phyloP scores from a whole-genome alignment of 1,140 invertebrate species.

The Gonioctena quinquepunctata region DNA sequence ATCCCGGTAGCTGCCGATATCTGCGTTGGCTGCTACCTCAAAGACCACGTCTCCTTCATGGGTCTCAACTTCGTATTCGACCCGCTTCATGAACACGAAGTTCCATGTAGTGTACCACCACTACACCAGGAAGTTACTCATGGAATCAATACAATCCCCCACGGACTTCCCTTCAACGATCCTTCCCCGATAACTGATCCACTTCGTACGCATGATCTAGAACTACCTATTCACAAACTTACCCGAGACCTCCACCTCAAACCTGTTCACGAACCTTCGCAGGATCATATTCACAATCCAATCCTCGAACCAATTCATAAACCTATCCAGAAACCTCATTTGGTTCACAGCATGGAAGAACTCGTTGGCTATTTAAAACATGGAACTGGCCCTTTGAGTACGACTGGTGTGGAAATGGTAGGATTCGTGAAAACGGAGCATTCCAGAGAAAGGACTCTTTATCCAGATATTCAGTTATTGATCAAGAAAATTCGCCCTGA shows the following conservation, averaged over 20 bases:
- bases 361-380: conserved; percentile 50
- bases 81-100: background rate
- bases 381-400: conserved; percentile 55
- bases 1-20: conserved; percentile 57
- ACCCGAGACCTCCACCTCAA: background rate
- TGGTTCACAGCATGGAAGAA: conserved; percentile 24
- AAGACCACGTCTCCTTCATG: conserved; percentile 59
- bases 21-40: conserved; percentile 60
- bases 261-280: background rate
- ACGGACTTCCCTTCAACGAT: background rate
- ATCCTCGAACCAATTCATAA: background rate
- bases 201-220: background rate
- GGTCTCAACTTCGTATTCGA: conserved; percentile 43
- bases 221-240: background rate
- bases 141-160: background rate
- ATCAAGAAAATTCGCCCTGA: conserved; percentile 11
- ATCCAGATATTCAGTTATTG: conserved; percentile 62
- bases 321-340: background rate
- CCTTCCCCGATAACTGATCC: background rate
- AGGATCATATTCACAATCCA: background rate
- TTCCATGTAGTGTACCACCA: background rate
- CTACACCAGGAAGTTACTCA: background rate
- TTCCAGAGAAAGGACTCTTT: conserved; percentile 41
- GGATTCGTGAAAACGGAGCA: conserved; percentile 53
- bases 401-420: conserved; percentile 52